Base-by-base conservation (phyloP, 2,888 invertebrate species). In the Ichneumoninae sp. region DNA sequence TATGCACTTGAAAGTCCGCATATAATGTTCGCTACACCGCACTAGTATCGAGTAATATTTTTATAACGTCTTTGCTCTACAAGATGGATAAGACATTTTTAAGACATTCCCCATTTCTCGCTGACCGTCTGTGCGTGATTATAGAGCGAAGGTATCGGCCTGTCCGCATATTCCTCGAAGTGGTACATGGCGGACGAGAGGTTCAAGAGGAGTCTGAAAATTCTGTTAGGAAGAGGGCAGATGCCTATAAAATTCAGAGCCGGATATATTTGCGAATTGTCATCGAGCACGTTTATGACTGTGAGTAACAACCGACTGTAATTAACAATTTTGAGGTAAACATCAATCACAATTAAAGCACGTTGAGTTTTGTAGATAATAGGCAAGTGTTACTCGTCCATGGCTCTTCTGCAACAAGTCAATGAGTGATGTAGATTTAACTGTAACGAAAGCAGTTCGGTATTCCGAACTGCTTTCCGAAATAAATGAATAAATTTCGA, bases 311-410 rank as follows among this genome's bases (percentile, higher is more conserved):
- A 16, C 6, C 33, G n/a, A 30, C 33, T 22, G n/a, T 16, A 33
- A 30, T 5, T 10, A 47, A 19, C n/a, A 1, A n/a, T 3, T 30
- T 65, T 36, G 7, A 44, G 16, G 1, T 70, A 10, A 33, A 69
- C 2, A 19, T 10, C 33, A 44, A 60, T 30, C 26, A 0, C 16
- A 30, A 30, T 33, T 30, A n/a, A 62, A 33, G 1, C 2, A 3
- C n/a, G 3, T 16, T 30, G 19, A 22, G 5, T 65, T 65, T 65
- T 57, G 3, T 76, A 84, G 86, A 86, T 87, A 44, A 72, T 87
- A 6, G 82, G 84, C 82, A 87, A 82, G 60, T 82, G 79, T 82
- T 82, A 86, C 65, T 86, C 86, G 1, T 82, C 82, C n/a, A 78
- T 86, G 82, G 85, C 86, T 47, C 75, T 86, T 60, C 57, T 86